Evolutionary conservation across 2,888 invertebrate genomes (phyloP), one percentile per base, ranked within the genome.

Genomic region (Morpho deidamia): DNA sequence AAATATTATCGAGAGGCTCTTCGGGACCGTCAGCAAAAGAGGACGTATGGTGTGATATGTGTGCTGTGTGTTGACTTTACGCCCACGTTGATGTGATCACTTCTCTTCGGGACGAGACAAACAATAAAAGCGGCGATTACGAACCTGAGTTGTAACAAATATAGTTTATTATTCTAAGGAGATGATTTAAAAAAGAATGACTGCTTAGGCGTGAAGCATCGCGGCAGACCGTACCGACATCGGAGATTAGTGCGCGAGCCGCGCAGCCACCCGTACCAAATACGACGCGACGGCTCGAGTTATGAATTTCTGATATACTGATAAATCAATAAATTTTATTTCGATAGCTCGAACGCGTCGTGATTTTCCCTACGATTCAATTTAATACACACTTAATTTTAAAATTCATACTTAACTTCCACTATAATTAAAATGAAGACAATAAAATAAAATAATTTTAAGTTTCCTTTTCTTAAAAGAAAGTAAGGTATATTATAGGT

Each of bases 1-100:
- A 88, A 89, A 88, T 88, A 87, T 87, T 87, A 88, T 89, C 87
- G 80, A 88, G 88, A 81, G 87, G 81, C 84, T 83, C 83, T 80
- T 81, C 78, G 78, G 84, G 81, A 88, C 76, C 85, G 85, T 87
- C 87, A 88, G 89, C 88, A 85, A 86, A 87, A 87, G 84, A 84
- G 83, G 84, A 81, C 81, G 79, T 78, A 76, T 76, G 78, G 81
- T 78, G 75, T 76, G 81, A 83, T 83, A 74, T 72, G 82, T 76
- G 81, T 74, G 81, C 82, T 83, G 83, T 73, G 23, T 89, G 87
- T 89, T 89, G 83, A 83, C 76, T 86, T 80, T 75, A 83, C 87
- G 71, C 89, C 88, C 86, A 89, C 87, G 79, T 59, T 72, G 81
- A 78, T 73, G 81, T 77, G 86, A 81, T 86, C 86, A 79, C 78